Evolutionary conservation across 2,797 vertebrate species (phyloP).

Genomic region (Scarus forsteni): DNA sequence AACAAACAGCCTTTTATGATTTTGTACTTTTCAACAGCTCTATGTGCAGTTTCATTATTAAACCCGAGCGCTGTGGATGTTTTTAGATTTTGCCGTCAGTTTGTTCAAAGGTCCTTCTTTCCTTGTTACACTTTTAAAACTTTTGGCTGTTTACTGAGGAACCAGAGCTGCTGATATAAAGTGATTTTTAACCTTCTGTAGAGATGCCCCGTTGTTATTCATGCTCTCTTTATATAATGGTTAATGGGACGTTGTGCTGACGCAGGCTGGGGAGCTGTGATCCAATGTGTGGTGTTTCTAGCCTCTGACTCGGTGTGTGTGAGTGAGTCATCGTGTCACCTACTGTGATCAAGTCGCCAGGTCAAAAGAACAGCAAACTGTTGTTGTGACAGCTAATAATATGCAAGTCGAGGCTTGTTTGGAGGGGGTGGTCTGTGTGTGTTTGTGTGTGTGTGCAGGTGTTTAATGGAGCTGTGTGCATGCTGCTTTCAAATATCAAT

Average conservation of each 20-base stretch:
- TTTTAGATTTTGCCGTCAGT: too few relatives aligned
- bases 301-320: conserved; percentile 53
- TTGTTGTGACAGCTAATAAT: conserved; percentile 69
- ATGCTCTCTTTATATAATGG: conserved; percentile 52
- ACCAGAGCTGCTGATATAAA: conserved; percentile 1
- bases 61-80: too few relatives aligned
- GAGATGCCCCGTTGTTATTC: conserved; percentile 42
- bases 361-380: conserved; percentile 72
- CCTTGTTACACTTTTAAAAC: too few relatives aligned
- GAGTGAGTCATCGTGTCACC: conserved; percentile 73
- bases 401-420: conserved; percentile 31
- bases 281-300: conserved; percentile 52
- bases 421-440: conserved; percentile 10
- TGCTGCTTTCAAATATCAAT: conserved; percentile 22
- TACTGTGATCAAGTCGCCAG: conserved; percentile 56
- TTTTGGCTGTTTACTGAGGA: not conserved
- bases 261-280: conserved; percentile 62
- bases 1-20: too few relatives aligned
- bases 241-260: conserved; percentile 52
- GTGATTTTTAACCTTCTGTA: conserved; percentile 3
- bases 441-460: not conserved
- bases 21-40: too few relatives aligned
- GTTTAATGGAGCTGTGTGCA: conserved; percentile 1
- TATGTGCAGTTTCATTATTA: too few relatives aligned
- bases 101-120: too few relatives aligned